These are phyloP conservation scores for Drosophila aldrichi DNA, from an alignment of 2,888 invertebrate species.

Conservation along the genomic window DNA sequence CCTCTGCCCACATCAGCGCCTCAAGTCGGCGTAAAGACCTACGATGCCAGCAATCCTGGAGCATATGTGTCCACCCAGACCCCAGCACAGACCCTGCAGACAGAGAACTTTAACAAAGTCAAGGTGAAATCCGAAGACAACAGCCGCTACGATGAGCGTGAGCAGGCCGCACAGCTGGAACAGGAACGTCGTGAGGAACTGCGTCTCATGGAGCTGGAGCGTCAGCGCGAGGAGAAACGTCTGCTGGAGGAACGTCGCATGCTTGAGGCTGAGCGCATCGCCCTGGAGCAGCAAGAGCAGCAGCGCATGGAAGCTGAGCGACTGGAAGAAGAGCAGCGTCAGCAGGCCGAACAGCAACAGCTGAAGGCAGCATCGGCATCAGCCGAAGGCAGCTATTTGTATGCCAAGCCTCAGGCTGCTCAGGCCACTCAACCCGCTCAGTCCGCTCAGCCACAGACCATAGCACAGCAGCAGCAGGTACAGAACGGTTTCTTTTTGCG, in stretches of 20 bases:
- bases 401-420: constrained; percentile 15
- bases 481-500: constrained; percentile 71
- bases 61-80: constrained; percentile 29
- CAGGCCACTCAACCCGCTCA: not conserved
- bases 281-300: constrained; percentile 54
- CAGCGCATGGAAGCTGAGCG: constrained; percentile 56
- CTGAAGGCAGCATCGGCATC: not conserved
- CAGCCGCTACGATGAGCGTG: constrained; percentile 53
- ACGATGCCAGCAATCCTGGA: constrained; percentile 32
- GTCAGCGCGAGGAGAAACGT: constrained; percentile 64
- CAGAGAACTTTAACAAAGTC: constrained; percentile 42
- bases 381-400: constrained; percentile 8
- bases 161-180: constrained; percentile 56
- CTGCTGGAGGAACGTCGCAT: constrained; percentile 57
- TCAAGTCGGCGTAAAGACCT: constrained; percentile 2
- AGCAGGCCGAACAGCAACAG: constrained; percentile 44
- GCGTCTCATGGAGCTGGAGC: constrained; percentile 61
- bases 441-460: constrained; percentile 21
- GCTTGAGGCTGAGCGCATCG: constrained; percentile 62
- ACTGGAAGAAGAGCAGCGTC: constrained; percentile 34
- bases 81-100: constrained; percentile 20
- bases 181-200: constrained; percentile 66
- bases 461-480: constrained; percentile 64
- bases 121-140: constrained; percentile 59
- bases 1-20: constrained; percentile 34